phyloP scores from a whole-genome alignment of 2,113 vertebrate species.

The Patagioenas fasciata region DNA sequence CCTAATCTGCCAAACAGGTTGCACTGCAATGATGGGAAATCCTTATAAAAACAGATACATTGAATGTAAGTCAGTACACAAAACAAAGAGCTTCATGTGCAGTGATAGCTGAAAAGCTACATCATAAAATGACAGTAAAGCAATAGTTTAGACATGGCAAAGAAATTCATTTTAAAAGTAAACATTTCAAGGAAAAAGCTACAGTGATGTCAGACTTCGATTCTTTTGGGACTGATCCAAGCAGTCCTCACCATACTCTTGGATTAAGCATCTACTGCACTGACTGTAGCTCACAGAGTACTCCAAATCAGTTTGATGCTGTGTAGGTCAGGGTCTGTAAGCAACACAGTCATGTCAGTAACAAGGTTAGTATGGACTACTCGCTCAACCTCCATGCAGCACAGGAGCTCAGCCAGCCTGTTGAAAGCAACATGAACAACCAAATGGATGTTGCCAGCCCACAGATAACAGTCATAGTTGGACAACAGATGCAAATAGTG shows the following conservation, averaged over 20 bases:
- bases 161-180: neutral
- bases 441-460: neutral
- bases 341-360: neutral
- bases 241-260: neutral
- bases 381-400: fast-evolving
- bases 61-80: neutral
- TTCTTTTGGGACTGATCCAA: neutral
- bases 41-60: neutral
- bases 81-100: neutral
- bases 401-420: neutral
- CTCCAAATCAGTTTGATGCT: fast-evolving
- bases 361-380: neutral
- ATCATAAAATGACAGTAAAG: neutral
- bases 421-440: neutral
- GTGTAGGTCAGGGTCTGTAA: neutral
- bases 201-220: neutral
- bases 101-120: neutral
- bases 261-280: neutral
- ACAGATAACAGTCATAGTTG: neutral
- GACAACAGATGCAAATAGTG: neutral
- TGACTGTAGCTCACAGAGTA: neutral
- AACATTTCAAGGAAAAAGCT: constrained; percentile 7
- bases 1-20: neutral
- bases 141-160: neutral
- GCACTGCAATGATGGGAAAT: neutral